phyloP scores from a whole-genome alignment of 2,113 vertebrate species.

The Alethe diademata region DNA sequence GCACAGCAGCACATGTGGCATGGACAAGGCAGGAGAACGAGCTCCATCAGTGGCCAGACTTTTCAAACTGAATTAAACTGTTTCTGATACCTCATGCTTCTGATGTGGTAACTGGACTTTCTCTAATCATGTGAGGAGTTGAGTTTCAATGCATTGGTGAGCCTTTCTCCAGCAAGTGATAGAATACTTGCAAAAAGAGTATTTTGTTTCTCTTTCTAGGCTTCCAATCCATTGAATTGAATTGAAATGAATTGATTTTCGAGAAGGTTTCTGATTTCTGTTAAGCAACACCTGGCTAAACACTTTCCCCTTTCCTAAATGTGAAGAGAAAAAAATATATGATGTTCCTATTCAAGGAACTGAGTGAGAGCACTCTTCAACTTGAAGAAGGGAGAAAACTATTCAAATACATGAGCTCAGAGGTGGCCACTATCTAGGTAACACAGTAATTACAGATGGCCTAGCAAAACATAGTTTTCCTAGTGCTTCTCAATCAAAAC shows the following conservation, averaged over 20 bases:
- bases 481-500: not conserved
- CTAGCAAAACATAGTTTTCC: not conserved
- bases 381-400: not conserved
- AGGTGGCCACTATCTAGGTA: not conserved
- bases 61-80: not conserved
- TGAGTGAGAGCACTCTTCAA: not conserved
- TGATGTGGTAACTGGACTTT: not conserved
- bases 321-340: not conserved
- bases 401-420: not conserved
- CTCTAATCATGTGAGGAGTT: not conserved
- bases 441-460: not conserved
- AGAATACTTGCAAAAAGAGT: not conserved
- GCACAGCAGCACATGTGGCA: not conserved
- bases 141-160: not conserved
- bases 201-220: not conserved
- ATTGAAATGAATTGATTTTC: not conserved
- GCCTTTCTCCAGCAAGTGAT: not conserved
- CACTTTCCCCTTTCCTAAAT: not conserved
- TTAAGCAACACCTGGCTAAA: not conserved
- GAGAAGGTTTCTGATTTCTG: not conserved
- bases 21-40: not conserved
- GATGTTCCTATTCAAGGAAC: not conserved
- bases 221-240: not conserved
- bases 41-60: not conserved
- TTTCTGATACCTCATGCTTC: not conserved